A percentile compares a stretch with the other conserved stretches of the same genome.
These are phyloP conservation scores for Chromis chromis DNA, from an alignment of 2,797 vertebrate genomes.

Conservation along the genomic window DNA sequence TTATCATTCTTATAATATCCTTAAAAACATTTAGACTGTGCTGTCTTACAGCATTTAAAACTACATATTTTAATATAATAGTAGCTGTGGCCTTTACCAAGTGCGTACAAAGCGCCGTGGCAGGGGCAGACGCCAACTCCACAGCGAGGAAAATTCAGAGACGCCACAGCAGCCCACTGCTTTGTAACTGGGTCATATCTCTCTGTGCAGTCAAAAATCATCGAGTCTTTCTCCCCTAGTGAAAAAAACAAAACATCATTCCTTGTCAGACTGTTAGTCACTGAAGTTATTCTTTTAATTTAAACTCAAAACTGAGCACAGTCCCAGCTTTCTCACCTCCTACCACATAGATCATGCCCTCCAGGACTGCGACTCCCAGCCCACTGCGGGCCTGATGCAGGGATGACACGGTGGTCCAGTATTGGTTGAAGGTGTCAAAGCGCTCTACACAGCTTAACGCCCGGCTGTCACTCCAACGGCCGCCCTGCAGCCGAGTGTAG, in stretches of 20 bases:
- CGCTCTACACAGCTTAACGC: conserved; percentile 96
- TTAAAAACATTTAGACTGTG: neutral
- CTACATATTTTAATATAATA: neutral
- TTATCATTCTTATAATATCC: neutral
- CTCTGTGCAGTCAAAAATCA: conserved; percentile 98
- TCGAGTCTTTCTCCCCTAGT: conserved; percentile 96
- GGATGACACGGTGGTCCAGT: conserved; percentile 97
- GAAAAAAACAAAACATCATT: neutral
- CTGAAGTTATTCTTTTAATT: neutral
- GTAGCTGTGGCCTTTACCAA: conserved; percentile 83
- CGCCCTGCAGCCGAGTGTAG: conserved; percentile 95
- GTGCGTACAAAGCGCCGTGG: conserved; percentile 94
- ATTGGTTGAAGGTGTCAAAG: conserved; percentile 98
- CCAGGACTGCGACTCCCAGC: conserved; percentile 91
- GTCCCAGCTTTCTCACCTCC: conserved; percentile 87
- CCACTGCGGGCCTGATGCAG: conserved; percentile 96
- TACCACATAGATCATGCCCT: conserved; percentile 97
- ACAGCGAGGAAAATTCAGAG: conserved; percentile 94
- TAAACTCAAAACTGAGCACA: neutral
- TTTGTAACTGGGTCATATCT: conserved; percentile 96
- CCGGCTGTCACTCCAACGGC: conserved; percentile 96
- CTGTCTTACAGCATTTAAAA: neutral
- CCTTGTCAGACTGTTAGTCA: neutral
- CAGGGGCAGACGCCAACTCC: conserved; percentile 94
- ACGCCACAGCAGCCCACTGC: conserved; percentile 95